Base-by-base conservation (phyloP, 2,113 vertebrate species). In the Alligator mississippiensis region DNA sequence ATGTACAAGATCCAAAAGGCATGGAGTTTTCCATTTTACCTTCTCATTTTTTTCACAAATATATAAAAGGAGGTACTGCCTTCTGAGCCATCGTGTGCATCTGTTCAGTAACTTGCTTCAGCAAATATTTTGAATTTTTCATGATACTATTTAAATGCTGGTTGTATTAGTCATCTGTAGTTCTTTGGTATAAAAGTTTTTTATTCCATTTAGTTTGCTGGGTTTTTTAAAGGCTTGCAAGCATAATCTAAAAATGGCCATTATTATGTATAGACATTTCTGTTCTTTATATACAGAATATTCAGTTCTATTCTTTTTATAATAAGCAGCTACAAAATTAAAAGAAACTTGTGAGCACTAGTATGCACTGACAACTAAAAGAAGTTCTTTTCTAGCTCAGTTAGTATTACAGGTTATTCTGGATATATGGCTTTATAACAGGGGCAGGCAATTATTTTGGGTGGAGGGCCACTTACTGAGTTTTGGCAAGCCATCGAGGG, bases 181-280 rank as follows among this genome's bases (percentile, higher is more conserved):
- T 85, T 82, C 70, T 74, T 80, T 88, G 15, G 24, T 85, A 68
- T 4, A 78, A 19, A 27, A 4, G n/a, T 68, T 80, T 90, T 85
- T 27, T 10, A 80, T 83, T 76, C 55, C 80, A 89, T 94, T 74
- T 15, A 87, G 85, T 80, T 28, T 84, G 70, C 70, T 94, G 61
- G 38, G 2, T 0, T 9, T 75, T 90, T 86, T 60, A 89, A 80
- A 61, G 15, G 57, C 68, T 14, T n/a, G 27, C 47, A 22, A 74
- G 38, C 9, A 27, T 22, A 55, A 30, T 61, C 81, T 74, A 85
- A 81, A 47, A 81, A 54, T 64, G 38, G 0, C 5, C 55, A 34
- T 57, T 75, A 7, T 28, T 57, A 81, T 77, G 24, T 9, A 3
- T 0, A 22, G 80, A 3, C 58, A 89, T 47, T 75, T 59, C 70